Conservation (phyloP, 2,888 invertebrate genomes). For the Crioceris asparagi region DNA sequence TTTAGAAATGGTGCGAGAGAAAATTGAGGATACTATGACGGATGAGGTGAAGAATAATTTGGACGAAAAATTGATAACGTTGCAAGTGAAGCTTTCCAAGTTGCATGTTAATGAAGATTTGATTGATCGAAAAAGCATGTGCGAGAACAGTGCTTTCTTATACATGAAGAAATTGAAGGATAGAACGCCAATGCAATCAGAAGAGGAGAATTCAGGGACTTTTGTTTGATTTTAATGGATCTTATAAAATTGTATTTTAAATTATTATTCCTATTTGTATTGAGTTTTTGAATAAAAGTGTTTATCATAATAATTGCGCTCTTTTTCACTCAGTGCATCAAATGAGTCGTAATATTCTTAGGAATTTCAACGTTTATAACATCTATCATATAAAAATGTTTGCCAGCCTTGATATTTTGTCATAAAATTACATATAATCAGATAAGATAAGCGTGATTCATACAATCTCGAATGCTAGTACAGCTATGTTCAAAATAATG, state of each 20-base stretch:
- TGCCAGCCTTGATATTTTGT: too few relatives aligned
- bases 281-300: too few relatives aligned
- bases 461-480: too few relatives aligned
- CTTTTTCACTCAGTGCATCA: too few relatives aligned
- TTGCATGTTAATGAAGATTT: constrained; percentile 15
- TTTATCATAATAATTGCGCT: too few relatives aligned
- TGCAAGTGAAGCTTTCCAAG: constrained; percentile 20
- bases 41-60: constrained; percentile 15
- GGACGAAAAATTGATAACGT: constrained; percentile 21
- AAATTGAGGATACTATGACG: constrained; percentile 8
- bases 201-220: constrained; percentile 1
- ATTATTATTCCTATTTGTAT: neutral
- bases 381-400: too few relatives aligned
- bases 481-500: too few relatives aligned
- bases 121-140: constrained; percentile 14
- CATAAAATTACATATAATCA: too few relatives aligned
- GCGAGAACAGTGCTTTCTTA: constrained; percentile 15
- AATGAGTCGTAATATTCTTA: too few relatives aligned
- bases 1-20: constrained; percentile 8
- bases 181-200: neutral
- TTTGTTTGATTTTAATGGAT: neutral
- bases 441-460: too few relatives aligned
- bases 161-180: constrained; percentile 13
- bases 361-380: too few relatives aligned
- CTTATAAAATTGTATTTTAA: neutral